Percentiles rank a stretch among this genome's conserved stretches.
phyloP scores from a whole-genome alignment of 2,888 invertebrate genomes.

The Polyommatus iphigenia region DNA sequence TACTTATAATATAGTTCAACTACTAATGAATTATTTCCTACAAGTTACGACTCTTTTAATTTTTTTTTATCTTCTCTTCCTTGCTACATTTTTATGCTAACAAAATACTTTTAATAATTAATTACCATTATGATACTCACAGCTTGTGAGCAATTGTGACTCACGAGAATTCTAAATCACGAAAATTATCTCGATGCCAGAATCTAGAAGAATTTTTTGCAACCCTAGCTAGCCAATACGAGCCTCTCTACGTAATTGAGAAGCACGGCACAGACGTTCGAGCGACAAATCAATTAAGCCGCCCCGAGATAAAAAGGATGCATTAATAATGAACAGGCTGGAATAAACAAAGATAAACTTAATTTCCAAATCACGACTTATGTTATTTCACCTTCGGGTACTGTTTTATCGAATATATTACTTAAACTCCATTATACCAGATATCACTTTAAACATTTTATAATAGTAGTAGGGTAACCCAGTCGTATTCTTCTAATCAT shows the following conservation, averaged over 20 bases:
- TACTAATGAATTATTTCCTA: too few species aligned
- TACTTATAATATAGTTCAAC: too few species aligned
- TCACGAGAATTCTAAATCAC: too few species aligned
- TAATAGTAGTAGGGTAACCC: too few species aligned
- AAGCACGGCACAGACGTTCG: slow-evolving; percentile 65
- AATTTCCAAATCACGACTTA: slow-evolving; percentile 29
- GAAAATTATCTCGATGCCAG: background rate
- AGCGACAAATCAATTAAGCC: slow-evolving; percentile 76
- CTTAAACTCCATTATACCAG: background rate
- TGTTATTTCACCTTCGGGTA: slow-evolving; percentile 17
- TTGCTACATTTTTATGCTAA: too few species aligned
- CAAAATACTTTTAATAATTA: background rate
- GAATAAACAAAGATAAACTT: slow-evolving; percentile 42
- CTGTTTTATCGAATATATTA: background rate
- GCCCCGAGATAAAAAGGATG: slow-evolving; percentile 68
- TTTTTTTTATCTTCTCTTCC: too few species aligned
- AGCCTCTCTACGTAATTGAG: slow-evolving; percentile 71
- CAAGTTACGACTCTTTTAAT: too few species aligned
- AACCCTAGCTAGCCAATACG: slow-evolving; percentile 42
- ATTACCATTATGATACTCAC: background rate
- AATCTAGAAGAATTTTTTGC: background rate
- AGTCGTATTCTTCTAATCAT: too few species aligned
- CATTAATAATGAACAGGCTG: slow-evolving; percentile 62
- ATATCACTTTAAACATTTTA: too few species aligned
- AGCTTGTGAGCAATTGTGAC: too few species aligned